Conservation (phyloP, 2,797 vertebrate species). For the Rhinoraja longicauda region DNA sequence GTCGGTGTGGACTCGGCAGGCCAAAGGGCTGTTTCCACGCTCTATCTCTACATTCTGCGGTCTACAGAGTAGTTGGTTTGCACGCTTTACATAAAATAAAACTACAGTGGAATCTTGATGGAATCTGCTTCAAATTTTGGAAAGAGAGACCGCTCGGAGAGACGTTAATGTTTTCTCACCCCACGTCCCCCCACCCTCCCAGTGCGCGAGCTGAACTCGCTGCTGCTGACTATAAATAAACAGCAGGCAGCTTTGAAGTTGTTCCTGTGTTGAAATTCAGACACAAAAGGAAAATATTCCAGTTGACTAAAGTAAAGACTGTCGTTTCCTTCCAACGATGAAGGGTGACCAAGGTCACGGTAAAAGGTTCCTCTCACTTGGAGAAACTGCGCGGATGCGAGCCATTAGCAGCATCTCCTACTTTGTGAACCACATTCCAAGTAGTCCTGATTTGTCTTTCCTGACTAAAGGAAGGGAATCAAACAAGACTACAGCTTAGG, state of each 20-base stretch:
- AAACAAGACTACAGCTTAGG: not conserved
- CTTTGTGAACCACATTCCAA: not conserved
- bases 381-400: not conserved
- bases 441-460: not conserved
- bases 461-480: not conserved
- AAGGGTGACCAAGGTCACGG: constrained; percentile 26
- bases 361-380: constrained; percentile 19
- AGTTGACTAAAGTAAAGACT: constrained; percentile 25
- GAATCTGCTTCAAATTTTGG: not conserved
- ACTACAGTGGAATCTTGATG: not conserved
- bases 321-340: constrained; percentile 10
- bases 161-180: not conserved
- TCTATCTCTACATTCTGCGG: no score
- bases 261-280: not conserved
- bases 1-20: no score
- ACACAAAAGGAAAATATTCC: constrained; percentile 23
- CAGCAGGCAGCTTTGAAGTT: constrained; percentile 25
- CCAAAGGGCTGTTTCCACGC: no score
- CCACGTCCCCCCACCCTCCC: not conserved
- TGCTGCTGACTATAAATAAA: constrained; percentile 33
- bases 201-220: not conserved
- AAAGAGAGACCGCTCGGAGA: not conserved
- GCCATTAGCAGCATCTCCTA: not conserved
- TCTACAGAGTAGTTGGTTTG: not conserved
- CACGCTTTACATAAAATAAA: not conserved